Percentiles rank a stretch among this genome's conserved stretches.
Conservation (phyloP, 2,797 vertebrate genomes). For the Gymnothorax javanicus region DNA sequence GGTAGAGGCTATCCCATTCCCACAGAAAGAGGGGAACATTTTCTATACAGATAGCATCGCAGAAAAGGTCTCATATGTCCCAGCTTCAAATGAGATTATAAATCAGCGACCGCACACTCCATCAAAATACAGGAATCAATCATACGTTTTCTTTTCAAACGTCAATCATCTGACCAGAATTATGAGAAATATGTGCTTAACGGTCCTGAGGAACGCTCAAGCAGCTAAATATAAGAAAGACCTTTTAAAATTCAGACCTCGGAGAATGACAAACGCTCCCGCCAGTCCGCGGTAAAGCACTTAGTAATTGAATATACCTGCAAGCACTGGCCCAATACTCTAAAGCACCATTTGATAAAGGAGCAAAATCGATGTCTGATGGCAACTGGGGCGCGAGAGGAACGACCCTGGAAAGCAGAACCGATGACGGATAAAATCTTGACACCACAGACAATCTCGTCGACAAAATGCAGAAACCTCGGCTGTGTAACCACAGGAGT, state of each 20-base stretch:
- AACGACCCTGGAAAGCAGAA: neutral
- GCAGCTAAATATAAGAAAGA: neutral
- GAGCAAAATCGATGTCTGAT: neutral
- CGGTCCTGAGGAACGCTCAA: neutral
- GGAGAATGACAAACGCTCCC: neutral
- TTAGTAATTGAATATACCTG: neutral
- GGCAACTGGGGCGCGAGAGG: neutral
- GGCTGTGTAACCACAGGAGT: too few species aligned
- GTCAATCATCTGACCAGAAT: neutral
- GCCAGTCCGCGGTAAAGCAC: neutral
- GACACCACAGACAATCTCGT: too few species aligned
- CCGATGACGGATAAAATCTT: too few species aligned
- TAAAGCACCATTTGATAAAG: neutral
- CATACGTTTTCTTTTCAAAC: neutral
- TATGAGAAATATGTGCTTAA: constrained; percentile 1
- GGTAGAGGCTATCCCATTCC: neutral
- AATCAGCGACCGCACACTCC: neutral
- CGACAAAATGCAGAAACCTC: too few species aligned
- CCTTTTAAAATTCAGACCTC: neutral
- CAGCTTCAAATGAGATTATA: neutral
- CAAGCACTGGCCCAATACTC: neutral
- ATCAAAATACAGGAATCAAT: constrained; percentile 14
- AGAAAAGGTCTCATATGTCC: neutral
- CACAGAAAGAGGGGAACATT: neutral
- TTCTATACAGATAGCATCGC: neutral